Evolutionary conservation across 2,113 vertebrate species (phyloP).

Genomic region (Cranoglanis bouderius): DNA sequence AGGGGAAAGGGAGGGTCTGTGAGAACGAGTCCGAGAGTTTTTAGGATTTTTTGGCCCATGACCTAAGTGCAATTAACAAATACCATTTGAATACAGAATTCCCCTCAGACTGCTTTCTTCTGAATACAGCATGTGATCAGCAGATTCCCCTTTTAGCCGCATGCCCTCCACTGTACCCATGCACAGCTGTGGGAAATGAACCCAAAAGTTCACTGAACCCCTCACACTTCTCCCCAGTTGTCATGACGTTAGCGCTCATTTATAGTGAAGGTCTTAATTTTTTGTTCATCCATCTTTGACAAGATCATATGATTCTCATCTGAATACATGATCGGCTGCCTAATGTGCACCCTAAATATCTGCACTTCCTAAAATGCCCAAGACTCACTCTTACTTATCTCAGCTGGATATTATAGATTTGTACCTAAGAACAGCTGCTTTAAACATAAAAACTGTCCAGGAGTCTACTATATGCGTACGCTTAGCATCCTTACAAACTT

Average conservation of each 20-base stretch:
- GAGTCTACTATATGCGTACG: neutral
- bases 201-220: neutral
- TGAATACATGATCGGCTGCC: neutral
- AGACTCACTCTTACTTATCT: neutral
- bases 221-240: neutral
- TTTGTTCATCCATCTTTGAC: neutral
- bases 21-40: neutral
- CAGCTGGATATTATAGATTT: neutral
- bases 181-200: neutral
- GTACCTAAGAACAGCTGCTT: neutral
- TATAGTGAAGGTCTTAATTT: neutral
- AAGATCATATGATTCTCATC: neutral
- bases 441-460: neutral
- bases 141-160: neutral
- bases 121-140: neutral
- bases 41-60: neutral
- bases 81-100: neutral
- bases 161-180: neutral
- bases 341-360: neutral
- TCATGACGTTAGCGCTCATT: neutral
- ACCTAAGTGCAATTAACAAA: conserved; percentile 3
- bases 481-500: neutral
- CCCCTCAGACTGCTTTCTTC: neutral
- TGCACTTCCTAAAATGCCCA: neutral
- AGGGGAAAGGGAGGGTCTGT: neutral